Base-by-base conservation (phyloP, 2,113 vertebrate species). In the Austrofundulus limnaeus region DNA sequence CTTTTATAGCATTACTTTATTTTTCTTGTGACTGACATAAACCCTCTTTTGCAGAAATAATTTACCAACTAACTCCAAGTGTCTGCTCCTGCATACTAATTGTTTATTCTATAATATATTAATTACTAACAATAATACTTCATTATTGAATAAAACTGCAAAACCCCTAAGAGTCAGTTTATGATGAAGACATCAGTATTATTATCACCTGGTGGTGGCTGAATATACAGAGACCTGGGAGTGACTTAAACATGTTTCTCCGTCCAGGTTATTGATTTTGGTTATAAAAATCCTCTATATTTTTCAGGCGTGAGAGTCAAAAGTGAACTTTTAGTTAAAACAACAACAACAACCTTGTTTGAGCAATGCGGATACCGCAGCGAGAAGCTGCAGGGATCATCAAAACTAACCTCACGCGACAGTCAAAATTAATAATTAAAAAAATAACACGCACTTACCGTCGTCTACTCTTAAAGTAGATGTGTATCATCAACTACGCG, bases 331-430 rank as follows among this genome's bases (percentile, higher is more conserved):
- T 39, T 34, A 24, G 11, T 31, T 28, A 24, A 24, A 15, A 25
- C 17, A 21, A 6, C 9, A 2, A 23, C 38, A 11, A 20, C 3
- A 21, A 21, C 11, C 28, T 15, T 39, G 7, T 3, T 4, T 14
- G 57, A 23, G 2, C 48, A 49, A 23, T 23, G 72, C 39, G 47
- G 47, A 14, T 15, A 17, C 57, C 50, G 80, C 82, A 81, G 52
- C 1, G 28, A 63, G 63, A 60, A 56, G 50, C 53, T 77, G 66
- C 80, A 17, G 5, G 28, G 48, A 43, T 65, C 76, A 80, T 66
- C 71, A 65, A 47, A 68, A 61, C 24, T 58, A 42, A 42, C 21
- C 13, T 17, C 41, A 69, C 20, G 31, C 38, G 38, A 23, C 47
- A 19, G 9, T 9, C 1, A 66, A 59, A 43, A 55, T 24, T 17